Base-by-base conservation (phyloP, 1,140 invertebrate genomes). In the Diorhabda carinulata region DNA sequence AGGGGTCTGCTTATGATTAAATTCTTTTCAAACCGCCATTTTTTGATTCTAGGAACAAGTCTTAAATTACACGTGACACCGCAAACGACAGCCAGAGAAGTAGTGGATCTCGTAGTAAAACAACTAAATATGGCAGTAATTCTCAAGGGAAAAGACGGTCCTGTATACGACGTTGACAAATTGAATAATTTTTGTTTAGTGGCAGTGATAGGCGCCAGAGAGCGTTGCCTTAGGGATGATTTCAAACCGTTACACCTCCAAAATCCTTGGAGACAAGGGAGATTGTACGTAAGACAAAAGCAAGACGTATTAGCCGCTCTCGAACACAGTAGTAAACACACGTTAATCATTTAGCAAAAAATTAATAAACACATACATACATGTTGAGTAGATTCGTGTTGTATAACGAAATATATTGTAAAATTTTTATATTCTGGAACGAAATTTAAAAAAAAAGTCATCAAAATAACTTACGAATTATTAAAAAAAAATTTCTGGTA, bases 221-320 rank as follows among this genome's bases (percentile, higher is more conserved):
- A 98, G 79, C 84, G 95, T 60, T 96, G 96, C 78, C 84, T 98
- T 2, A 84, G 95, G 7, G 95, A 98, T 75, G 95, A 98, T 79
- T 98, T 97, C 78, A 91, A 93, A 74, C 94, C 95, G 0, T 82
- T 98, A 2, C 91, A 95, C 73, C 82, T 98, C 42, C 95, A 98
- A 78, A 96, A 96, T 81, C 96, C 96, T 0, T 98, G 96, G 96
- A 91, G 93, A 64, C 94, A 94, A 77, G 96, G 96, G 0, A 85
- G 93, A 25, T 83, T 98, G 43, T 98, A 96, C 81, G 94, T 98
- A 1, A 83, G 96, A 43, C 90, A 93, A 74, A 95, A 94, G 79
- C 92, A 93, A 73, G 92, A 96, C 76, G 89, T 95, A 3, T 82
- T 95, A 7, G 93, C 94, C 1, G 94, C 94, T 7, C 85, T 96